Base-by-base conservation (phyloP, 2,797 vertebrate species). In the Ceryle rudis region DNA sequence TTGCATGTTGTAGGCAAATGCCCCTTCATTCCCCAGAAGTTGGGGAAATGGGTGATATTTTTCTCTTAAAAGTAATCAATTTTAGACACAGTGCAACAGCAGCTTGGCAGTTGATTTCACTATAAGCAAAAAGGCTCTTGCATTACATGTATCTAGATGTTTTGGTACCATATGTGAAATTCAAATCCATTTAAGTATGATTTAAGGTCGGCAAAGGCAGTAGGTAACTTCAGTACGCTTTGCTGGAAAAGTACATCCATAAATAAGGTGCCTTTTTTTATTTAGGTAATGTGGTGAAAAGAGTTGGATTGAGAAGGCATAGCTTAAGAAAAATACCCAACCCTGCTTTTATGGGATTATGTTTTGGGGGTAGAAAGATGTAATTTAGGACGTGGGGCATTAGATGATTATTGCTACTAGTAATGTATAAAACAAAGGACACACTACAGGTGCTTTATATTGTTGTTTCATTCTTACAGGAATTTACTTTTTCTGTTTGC, bases 311-410 rank as follows among this genome's bases (percentile, higher is more conserved):
- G 47, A 64, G 55, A 77, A 47, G 17, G 11, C 8, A 28, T 20
- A 44, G 25, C 60, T 67, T 42, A 58, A 25, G 4, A 1, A 21
- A 35, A 60, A 18, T 2, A 1, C 0, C 11, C 14, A 84, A 13
- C 10, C 5, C 14, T 61, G 17, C 23, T 54, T 87, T 77, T 25
- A 20, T n/a, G 31, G 20, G 20, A 57, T 46, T 80, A 2, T 22
- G 66, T 13, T 67, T 14, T 74, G 44, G 16, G 10, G 19, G 14
- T 33, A 80, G 29, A 80, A 84, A 75, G 25, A 31, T 15, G 26
- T 60, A 35, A n/a, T 62, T 86, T 33, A 55, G 44, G 28, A 39
- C 31, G 66, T 58, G 3, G 58, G 26, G 26, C 42, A 62, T 62
- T 47, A 49, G 12, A 39, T 17, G 44, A 31, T 77, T 73, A 60